phyloP scores from a whole-genome alignment of 2,797 vertebrate species.

The Pangasius mekongensis region DNA sequence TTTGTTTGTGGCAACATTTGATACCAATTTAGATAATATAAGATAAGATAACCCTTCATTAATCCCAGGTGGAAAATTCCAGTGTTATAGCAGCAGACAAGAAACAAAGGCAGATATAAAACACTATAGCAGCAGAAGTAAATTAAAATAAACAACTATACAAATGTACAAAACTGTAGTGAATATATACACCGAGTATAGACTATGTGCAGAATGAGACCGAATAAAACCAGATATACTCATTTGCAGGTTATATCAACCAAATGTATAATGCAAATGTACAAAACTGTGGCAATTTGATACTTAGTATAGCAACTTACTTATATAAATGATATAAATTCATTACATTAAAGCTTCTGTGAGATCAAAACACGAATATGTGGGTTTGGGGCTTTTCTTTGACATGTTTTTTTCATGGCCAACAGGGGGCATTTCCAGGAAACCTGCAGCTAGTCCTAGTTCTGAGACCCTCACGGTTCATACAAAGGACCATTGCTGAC shows the following conservation, averaged over 20 bases:
- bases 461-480: conserved; percentile 85
- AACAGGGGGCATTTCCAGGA: conserved; percentile 91
- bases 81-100: background rate
- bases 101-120: background rate
- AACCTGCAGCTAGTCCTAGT: conserved; percentile 92
- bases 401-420: conserved; percentile 40
- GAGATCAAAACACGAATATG: background rate
- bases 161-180: background rate
- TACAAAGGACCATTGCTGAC: conserved; percentile 90
- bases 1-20: background rate
- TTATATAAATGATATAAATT: background rate
- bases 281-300: background rate
- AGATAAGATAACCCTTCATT: background rate
- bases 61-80: background rate
- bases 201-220: background rate
- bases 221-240: background rate
- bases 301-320: background rate
- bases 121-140: background rate
- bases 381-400: background rate
- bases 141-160: background rate
- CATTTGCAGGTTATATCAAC: background rate
- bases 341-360: background rate
- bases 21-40: background rate
- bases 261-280: background rate
- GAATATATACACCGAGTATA: background rate